Conservation (phyloP, 64 coral and sea anemone genomes). For the Pocillopora damicornis region DNA sequence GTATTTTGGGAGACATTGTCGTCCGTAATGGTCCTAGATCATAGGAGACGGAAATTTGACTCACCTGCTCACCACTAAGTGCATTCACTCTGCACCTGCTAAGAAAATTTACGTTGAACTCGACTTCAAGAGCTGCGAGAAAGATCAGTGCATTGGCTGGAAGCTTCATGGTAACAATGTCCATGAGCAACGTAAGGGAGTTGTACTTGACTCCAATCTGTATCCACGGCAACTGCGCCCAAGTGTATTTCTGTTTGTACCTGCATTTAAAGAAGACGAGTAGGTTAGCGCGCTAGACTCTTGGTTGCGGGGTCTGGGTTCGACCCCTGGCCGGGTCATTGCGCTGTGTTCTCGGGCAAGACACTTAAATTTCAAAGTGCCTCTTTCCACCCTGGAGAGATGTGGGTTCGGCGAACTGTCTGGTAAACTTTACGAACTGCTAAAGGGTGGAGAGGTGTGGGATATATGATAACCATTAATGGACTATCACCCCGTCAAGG, state of each 20-base stretch:
- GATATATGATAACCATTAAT: too few relatives aligned
- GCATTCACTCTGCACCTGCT: conserved; percentile 89
- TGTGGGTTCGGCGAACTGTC: too few relatives aligned
- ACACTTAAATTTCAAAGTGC: too few relatives aligned
- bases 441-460: too few relatives aligned
- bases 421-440: too few relatives aligned
- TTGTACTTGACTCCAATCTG: conserved; percentile 94
- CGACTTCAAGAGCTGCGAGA: conserved; percentile 77
- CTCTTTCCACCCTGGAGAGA: too few relatives aligned
- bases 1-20: too few relatives aligned
- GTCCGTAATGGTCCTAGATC: not conserved
- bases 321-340: too few relatives aligned
- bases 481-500: too few relatives aligned
- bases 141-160: conserved; percentile 91
- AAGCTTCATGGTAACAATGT: conserved; percentile 98
- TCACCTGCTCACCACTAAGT: conserved; percentile 78
- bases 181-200: conserved; percentile 78
- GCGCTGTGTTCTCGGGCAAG: too few relatives aligned
- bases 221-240: conserved; percentile 99
- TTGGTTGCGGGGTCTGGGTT: too few relatives aligned
- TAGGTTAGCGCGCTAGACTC: not conserved
- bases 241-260: conserved; percentile 96
- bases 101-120: conserved; percentile 90
- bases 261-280: conserved; percentile 14
- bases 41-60: not conserved